These are phyloP conservation scores for Syngnathus rostellatus DNA, from an alignment of 2,797 vertebrate species.

Conservation along the genomic window DNA sequence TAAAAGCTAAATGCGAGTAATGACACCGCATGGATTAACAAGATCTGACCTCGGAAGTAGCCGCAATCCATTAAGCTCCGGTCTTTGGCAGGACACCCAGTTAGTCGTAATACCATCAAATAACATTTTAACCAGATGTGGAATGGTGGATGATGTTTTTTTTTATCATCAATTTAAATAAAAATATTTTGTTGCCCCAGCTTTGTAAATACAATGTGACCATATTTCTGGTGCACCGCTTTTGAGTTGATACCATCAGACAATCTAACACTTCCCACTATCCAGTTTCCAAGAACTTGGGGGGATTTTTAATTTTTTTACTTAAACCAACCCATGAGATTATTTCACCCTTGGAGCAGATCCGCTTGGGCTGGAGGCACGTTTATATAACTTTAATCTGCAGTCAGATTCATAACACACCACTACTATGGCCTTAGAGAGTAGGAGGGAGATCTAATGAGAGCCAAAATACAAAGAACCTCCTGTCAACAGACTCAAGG, in stretches of 20 bases:
- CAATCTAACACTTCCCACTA: not conserved
- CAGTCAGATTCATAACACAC: conserved; percentile 26
- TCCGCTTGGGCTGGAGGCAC: conserved; percentile 39
- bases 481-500: conserved; percentile 34
- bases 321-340: conserved; percentile 35
- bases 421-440: conserved; percentile 17
- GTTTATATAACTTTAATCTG: conserved; percentile 50
- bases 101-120: conserved; percentile 5
- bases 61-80: conserved; percentile 25
- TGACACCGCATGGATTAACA: conserved; percentile 3
- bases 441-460: conserved; percentile 18
- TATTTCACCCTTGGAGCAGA: conserved; percentile 35
- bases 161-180: not conserved
- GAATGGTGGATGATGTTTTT: not conserved
- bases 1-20: not conserved
- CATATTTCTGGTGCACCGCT: not conserved
- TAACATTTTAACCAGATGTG: not conserved
- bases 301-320: conserved; percentile 9
- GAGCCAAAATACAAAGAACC: conserved; percentile 35
- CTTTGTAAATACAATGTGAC: not conserved
- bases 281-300: not conserved
- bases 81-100: not conserved
- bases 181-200: not conserved
- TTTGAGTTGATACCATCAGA: not conserved
- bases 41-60: conserved; percentile 14